phyloP scores from a whole-genome alignment of 2,113 vertebrate species.

The Jacana jacana region DNA sequence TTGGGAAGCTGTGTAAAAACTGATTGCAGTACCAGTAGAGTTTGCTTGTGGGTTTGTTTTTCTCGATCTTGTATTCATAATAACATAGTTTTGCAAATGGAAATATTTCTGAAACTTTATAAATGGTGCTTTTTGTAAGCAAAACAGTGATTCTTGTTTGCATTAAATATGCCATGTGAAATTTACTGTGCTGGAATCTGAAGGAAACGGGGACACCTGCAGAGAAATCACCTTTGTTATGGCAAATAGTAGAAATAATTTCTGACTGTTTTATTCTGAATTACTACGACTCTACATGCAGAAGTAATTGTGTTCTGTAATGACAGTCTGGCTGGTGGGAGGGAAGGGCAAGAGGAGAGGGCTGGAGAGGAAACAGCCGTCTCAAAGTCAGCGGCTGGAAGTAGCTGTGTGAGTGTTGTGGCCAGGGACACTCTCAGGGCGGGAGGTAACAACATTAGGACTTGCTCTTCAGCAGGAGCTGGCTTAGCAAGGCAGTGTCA shows the following conservation, averaged over 20 bases:
- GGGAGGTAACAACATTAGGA: rapidly evolving
- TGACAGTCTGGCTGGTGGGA: not conserved
- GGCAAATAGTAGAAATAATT: slow-evolving; percentile 28
- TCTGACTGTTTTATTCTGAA: slow-evolving; percentile 8
- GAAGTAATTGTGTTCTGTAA: slow-evolving; percentile 38
- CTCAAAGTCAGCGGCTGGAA: rapidly evolving
- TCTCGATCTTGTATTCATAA: not conserved
- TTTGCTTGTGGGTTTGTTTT: not conserved
- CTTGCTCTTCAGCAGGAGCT: not conserved
- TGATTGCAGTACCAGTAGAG: not conserved
- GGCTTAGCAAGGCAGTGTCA: not conserved
- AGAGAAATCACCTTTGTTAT: slow-evolving; percentile 22
- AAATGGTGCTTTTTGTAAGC: not conserved
- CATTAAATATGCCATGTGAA: slow-evolving; percentile 11
- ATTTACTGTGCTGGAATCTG: slow-evolving; percentile 27
- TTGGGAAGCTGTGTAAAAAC: not conserved
- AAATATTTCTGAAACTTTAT: slow-evolving; percentile 1
- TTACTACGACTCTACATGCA: slow-evolving; percentile 18
- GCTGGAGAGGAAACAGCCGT: not conserved
- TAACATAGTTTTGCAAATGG: not conserved
- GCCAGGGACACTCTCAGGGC: rapidly evolving
- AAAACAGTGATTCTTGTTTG: not conserved
- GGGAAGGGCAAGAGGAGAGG: not conserved
- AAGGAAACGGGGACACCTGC: not conserved
- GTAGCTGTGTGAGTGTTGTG: not conserved